Conservation (phyloP, 1,140 invertebrate species). For the Maniola jurtina region DNA sequence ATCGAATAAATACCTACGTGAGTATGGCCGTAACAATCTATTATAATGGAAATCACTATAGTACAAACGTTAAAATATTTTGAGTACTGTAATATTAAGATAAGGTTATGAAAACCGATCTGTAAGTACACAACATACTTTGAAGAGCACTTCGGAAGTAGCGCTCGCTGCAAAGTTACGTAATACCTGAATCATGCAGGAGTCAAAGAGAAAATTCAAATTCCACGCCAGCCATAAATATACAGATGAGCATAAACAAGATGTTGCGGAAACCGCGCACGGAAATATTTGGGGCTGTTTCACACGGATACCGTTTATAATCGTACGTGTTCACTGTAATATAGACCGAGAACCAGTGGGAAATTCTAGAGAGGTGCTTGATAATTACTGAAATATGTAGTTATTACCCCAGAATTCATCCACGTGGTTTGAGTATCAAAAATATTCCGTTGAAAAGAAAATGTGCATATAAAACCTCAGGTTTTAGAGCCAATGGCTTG, state of each 20-base stretch:
- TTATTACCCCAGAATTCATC: no score
- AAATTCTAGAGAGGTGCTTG: no score
- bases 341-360: no score
- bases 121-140: neutral
- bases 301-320: constrained; percentile 16
- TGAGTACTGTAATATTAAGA: neutral
- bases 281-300: constrained; percentile 24
- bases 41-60: no score
- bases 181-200: neutral
- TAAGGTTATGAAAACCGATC: neutral
- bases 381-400: no score
- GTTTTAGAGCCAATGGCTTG: no score
- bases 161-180: constrained; percentile 14
- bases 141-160: constrained; percentile 2
- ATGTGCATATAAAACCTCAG: no score
- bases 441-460: no score
- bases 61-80: no score
- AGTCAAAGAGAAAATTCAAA: constrained; percentile 30
- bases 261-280: constrained; percentile 19
- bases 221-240: constrained; percentile 29
- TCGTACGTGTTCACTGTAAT: neutral
- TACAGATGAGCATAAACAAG: constrained; percentile 27
- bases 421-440: no score
- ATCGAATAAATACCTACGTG: no score
- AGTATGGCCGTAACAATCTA: no score